Evolutionary conservation across 2,113 vertebrate species (phyloP), one percentile per base, ranked within the genome.

Genomic region (Rallus limicola): DNA sequence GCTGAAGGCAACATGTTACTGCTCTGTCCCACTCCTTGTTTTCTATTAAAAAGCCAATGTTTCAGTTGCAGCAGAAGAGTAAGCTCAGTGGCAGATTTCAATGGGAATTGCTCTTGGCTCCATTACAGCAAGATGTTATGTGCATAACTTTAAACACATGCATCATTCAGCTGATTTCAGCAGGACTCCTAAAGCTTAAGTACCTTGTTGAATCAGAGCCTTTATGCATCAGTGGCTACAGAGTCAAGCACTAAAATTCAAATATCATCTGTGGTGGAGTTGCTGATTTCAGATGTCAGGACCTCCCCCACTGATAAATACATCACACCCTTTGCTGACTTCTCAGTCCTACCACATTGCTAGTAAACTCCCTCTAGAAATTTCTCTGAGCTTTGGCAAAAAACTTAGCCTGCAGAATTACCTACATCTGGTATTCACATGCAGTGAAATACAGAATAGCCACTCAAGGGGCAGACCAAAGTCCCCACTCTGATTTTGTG

Each of bases 141-240:
- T 67, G 50, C 40, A 16, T 50, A 67, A 76, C 70, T 92, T 93
- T 24, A 52, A 89, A 70, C 55, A 58, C 63, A 46, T 36, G 71
- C 85, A 79, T 82, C 74, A 56, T 79, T 79, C 78, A 88, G 36
- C 21, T 94, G 95, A 93, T 94, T 93, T 90, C 71, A 74, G 84
- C 13, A 34, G 83, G 76, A 64, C 86, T 90, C 67, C 89, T 92
- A 6, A 23, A 71, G 93, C 87, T 93, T 8, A 67, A 95, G 92
- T 63, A 34, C 70, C 91, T 88, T 29, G 38, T 94, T 96, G 89
- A 97, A 95, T 95, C 91, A 91, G 65, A 91, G 78, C 50, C 36
- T 91, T 87, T 87, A 9, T 79, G 74, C 87, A 65, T 53, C 82
- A 26, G 44, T 63, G 82, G 90, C 94, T 85, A 2, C 84, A 74